Base-by-base conservation (phyloP, 1,140 invertebrate genomes). In the Lepidurus couesii region DNA sequence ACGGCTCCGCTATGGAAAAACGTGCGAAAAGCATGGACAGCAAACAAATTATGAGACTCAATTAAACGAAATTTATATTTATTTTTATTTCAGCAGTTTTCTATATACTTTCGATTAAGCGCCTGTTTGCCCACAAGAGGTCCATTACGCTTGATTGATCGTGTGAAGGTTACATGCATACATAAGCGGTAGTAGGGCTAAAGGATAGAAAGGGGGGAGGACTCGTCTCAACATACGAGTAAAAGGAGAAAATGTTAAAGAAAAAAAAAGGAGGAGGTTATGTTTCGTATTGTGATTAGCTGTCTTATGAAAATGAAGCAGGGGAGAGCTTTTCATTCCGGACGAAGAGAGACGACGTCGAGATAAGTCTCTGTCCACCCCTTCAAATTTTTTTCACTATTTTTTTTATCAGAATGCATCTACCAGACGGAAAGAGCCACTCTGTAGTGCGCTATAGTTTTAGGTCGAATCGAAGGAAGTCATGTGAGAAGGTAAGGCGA, bases 101-200 rank as follows among this genome's bases (percentile, higher is more conserved):
- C 34, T 34, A 4, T 34, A 34, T 34, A 34, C 34, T 4, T 34
- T 34, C 4, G 34, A 34, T 34, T 34, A 4, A 34, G 4, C 34
- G 34, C 34, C 34, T 34, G 2, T 34, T 34, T 34, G 34, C 34
- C 53, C 4, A 65, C 16, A 65, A 21, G 16, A 65, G 53, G 53
- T 65, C n/a, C 34, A 34, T 65, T 65, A 65, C 53, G 53, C 53
- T 65, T 65, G 53, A 65, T 16, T 65, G 13, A 13, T 65, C n/a
- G 21, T 65, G 53, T 65, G 53, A 65, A 65, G 53, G 53, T 65
- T 65, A 16, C 13, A 65, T 65, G 53, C 16, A 65, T n/a, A 65
- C 21, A 1, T 65, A 65, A 65, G 21, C 53, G 53, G 53, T 65
- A 21, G 16, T 21, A 65, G 53, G 53, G n/a, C 21, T 65, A 65